Base-by-base conservation (phyloP, 2,113 vertebrate genomes). In the Reinhardtius hippoglossoides region DNA sequence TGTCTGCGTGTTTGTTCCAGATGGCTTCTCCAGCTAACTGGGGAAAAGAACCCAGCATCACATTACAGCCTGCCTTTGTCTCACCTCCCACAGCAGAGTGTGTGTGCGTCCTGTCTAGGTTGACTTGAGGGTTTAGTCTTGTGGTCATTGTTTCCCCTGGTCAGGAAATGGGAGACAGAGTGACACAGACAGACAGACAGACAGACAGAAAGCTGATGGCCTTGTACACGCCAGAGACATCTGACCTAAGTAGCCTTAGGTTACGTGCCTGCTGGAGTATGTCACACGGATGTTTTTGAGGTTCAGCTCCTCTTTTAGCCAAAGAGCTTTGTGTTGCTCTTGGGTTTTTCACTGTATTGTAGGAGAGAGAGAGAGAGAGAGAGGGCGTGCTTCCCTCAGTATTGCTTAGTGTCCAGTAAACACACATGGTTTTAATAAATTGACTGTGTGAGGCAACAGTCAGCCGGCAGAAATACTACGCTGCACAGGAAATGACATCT, bases 1-100 rank as follows among this genome's bases (percentile, higher is more conserved):
- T 52, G 10, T 31, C 21, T 35, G 21, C 27, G 46, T 80, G 78
- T 78, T 63, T 70, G 84, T 84, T 91, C 82, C 89, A 92, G 90
- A 85, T 91, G 88, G 87, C 84, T 82, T 35, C 77, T 82, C 80
- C 62, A 50, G 76, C 71, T 62, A 76, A 48, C 71, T 59, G 10
- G 58, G 70, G 70, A 50, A 63, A 74, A 56, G 58, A 66, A 69
- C 6, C 18, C 74, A 72, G 92, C 76, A 71, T 93, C 92, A 88
- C 42, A 14, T 93, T 93, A 88, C 92, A 89, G 65, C 71, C 62
- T 71, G 69, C 80, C 74, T 88, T 91, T 92, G 89, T 93, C 67
- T 91, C 68, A 67, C 86, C 86, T 88, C 85, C 74, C 80, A 66
- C 80, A 75, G 83, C 72, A 44, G 54, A 48, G 82, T 69, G 23